Conservation (phyloP, 2,797 vertebrate genomes). For the Sarcoramphus papa region DNA sequence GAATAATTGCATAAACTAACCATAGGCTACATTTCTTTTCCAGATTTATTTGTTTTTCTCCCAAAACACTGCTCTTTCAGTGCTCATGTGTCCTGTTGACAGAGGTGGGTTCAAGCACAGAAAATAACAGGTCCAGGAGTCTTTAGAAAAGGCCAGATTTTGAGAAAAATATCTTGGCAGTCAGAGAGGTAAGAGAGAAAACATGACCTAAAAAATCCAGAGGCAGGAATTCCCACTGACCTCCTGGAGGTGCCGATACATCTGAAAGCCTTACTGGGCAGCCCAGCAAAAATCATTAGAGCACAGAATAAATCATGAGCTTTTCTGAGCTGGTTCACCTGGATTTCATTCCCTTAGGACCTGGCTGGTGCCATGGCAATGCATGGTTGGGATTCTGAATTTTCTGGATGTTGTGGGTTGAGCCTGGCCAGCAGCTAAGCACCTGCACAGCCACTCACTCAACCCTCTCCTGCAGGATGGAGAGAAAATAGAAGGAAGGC, state of each 20-base stretch:
- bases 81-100: background rate
- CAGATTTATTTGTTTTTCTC: background rate
- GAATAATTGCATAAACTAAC: background rate
- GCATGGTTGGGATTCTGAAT: background rate
- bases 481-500: background rate
- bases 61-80: background rate
- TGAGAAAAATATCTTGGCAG: background rate
- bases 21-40: background rate
- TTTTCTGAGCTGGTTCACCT: background rate
- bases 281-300: background rate
- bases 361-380: background rate
- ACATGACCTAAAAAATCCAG: background rate
- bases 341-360: background rate
- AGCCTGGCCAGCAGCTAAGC: background rate
- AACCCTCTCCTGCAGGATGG: accelerated
- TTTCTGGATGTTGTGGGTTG: background rate
- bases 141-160: background rate
- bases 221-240: background rate
- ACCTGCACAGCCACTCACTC: background rate
- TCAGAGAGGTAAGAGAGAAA: background rate
- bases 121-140: background rate
- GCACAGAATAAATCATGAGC: background rate
- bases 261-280: background rate
- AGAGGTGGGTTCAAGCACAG: background rate
- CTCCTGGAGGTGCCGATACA: background rate